These are phyloP conservation scores for Emydura subglobosa DNA, from an alignment of 2,113 vertebrate genomes.

Conservation along the genomic window DNA sequence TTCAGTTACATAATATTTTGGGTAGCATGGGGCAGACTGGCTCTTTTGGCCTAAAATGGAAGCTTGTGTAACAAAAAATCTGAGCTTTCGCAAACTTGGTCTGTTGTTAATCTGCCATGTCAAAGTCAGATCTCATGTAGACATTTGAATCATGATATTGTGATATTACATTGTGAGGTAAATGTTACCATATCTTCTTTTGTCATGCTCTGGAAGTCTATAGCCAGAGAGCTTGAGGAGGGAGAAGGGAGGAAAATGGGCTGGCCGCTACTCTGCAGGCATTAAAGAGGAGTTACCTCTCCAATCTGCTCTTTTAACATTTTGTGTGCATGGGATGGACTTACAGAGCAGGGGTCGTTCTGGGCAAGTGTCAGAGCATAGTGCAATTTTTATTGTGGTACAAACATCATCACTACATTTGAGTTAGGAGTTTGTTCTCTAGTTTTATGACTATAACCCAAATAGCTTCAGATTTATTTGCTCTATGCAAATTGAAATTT, in stretches of 20 bases:
- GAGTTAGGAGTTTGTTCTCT: background rate
- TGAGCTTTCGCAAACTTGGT: background rate
- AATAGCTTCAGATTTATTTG: background rate
- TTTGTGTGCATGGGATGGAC: background rate
- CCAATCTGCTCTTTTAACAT: background rate
- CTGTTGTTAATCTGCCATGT: background rate
- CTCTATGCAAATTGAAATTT: background rate
- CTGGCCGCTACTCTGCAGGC: background rate
- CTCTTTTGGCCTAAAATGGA: background rate
- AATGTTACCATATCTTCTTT: background rate
- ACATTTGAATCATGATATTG: background rate
- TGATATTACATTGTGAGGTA: background rate
- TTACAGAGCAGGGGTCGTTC: background rate
- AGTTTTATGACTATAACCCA: background rate
- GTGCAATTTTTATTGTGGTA: background rate
- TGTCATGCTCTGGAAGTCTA: background rate
- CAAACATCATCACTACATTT: background rate
- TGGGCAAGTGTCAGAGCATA: background rate
- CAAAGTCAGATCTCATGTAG: background rate
- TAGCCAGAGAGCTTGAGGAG: background rate
- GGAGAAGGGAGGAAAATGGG: background rate
- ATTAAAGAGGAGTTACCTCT: background rate
- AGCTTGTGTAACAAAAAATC: background rate
- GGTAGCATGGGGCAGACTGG: background rate
- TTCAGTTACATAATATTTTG: background rate